Evolutionary conservation across 2,113 vertebrate genomes (phyloP), one percentile per base, ranked within the genome.

Genomic region (Nothobranchius furzeri): DNA sequence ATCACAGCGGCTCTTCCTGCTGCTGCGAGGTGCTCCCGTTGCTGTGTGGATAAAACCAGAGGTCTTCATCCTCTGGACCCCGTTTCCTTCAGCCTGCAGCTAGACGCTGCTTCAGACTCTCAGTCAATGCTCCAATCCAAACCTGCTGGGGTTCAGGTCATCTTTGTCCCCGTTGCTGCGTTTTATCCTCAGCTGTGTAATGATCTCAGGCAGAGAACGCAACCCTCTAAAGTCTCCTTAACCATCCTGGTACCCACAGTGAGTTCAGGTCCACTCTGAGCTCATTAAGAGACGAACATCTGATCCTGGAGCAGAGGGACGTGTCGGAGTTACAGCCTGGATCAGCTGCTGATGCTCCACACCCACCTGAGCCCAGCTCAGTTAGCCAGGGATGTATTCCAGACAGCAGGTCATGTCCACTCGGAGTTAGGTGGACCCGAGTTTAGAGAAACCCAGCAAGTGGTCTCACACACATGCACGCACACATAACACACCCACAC

Each of bases 11-110:
- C 58, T 79, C 62, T 9, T 60, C 66, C 75, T 48, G 59, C 66
- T 52, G 68, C 65, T 55, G 62, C 9, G 40, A 77, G 52, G 71
- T 69, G 46, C 46, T 64, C 68, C 62, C 66, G 68, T 83, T 52
- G 4, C 62, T 70, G 14, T 13, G 42, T 47, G 53, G 63, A 74
- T 78, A 76, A 76, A 83, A 77, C 84, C 75, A 70, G 72, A 81
- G 64, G 68, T 70, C 59, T 61, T 79, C 74, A 75, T 66, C 70
- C 56, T 7, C 2, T 60, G 63, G 67, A 54, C 5, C 36, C 58
- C 53, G 59, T 52, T 67, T 53, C 47, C 69, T 47, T 73, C 72
- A 56, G 65, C 76, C 64, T 60, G 70, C 9, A 57, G 69, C 68
- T 61, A 73, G 60, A 73, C 61, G 78, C 68, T 42, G 36, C 55